These are phyloP conservation scores for Drosophila subobscura DNA, from an alignment of 1,140 invertebrate genomes.

Conservation along the genomic window DNA sequence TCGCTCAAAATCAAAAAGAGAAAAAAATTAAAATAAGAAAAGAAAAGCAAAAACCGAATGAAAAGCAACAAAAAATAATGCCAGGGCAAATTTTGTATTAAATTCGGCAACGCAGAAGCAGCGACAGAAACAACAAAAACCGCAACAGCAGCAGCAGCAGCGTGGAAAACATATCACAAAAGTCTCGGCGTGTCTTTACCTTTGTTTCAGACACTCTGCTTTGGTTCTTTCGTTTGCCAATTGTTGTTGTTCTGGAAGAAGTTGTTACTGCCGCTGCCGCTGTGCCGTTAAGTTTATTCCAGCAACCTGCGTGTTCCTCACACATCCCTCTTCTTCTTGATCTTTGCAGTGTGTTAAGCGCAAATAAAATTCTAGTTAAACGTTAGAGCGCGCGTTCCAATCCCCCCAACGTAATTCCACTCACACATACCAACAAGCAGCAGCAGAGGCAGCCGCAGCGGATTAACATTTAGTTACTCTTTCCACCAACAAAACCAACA, in stretches of 20 bases:
- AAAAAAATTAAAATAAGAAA: conserved; percentile 44
- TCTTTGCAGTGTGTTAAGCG: conserved; percentile 56
- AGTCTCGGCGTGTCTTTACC: conserved; percentile 40
- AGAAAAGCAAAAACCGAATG: conserved; percentile 46
- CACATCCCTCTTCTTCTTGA: conserved; percentile 31
- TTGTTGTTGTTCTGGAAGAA: conserved; percentile 23
- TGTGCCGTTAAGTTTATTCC: neutral
- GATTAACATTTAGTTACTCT: conserved; percentile 78
- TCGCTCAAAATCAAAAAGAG: conserved; percentile 71
- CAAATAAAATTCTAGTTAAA: conserved; percentile 48
- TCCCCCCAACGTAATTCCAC: conserved; percentile 66
- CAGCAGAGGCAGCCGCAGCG: conserved; percentile 63
- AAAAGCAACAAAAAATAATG: conserved; percentile 51
- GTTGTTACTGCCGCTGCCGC: neutral
- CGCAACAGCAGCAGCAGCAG: conserved; percentile 56
- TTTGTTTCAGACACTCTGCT: conserved; percentile 6
- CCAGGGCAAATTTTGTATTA: conserved; percentile 67
- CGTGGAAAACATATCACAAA: conserved; percentile 37
- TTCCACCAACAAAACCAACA: conserved; percentile 59
- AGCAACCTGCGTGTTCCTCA: conserved; percentile 1
- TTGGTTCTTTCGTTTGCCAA: conserved; percentile 19
- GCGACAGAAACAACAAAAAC: conserved; percentile 44
- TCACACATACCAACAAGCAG: conserved; percentile 69
- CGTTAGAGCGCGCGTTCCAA: conserved; percentile 54
- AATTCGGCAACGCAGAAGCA: conserved; percentile 60